phyloP scores from a whole-genome alignment of 2,888 invertebrate genomes.

The Ichneumoninae sp. region DNA sequence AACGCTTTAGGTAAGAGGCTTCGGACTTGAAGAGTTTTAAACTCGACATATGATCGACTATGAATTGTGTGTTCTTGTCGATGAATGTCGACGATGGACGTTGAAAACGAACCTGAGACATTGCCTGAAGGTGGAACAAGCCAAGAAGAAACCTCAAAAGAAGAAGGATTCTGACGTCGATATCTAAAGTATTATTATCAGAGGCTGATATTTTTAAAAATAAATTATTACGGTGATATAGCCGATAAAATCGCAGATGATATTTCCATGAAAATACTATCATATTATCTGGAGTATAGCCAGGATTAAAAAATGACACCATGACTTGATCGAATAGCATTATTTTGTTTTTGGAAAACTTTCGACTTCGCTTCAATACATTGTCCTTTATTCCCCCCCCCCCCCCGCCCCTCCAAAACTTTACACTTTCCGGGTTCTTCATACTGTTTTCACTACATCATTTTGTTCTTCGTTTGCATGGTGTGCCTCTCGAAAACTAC shows the following conservation, averaged over 20 bases:
- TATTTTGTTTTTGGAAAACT: neutral
- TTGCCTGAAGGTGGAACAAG: neutral
- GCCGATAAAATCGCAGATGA: constrained; percentile 69
- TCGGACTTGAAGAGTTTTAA: too few relatives aligned
- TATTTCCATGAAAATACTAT: constrained; percentile 60
- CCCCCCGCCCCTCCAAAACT: neutral
- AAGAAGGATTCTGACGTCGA: constrained; percentile 32
- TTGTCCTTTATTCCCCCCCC: neutral
- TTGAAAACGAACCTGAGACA: neutral
- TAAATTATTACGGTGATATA: constrained; percentile 71
- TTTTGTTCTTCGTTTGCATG: neutral
- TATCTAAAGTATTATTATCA: constrained; percentile 73
- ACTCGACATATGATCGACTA: too few relatives aligned
- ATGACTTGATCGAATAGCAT: neutral
- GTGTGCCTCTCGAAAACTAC: neutral
- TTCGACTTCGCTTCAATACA: neutral
- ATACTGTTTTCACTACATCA: neutral
- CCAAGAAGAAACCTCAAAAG: neutral
- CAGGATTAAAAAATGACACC: neutral
- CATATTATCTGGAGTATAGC: neutral
- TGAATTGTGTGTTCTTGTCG: too few relatives aligned
- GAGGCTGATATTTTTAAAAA: constrained; percentile 73
- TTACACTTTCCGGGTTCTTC: neutral
- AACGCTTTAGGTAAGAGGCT: too few relatives aligned
- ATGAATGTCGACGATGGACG: neutral